These are phyloP conservation scores for Brachypterus glaber DNA, from an alignment of 2,888 invertebrate genomes.

Conservation along the genomic window DNA sequence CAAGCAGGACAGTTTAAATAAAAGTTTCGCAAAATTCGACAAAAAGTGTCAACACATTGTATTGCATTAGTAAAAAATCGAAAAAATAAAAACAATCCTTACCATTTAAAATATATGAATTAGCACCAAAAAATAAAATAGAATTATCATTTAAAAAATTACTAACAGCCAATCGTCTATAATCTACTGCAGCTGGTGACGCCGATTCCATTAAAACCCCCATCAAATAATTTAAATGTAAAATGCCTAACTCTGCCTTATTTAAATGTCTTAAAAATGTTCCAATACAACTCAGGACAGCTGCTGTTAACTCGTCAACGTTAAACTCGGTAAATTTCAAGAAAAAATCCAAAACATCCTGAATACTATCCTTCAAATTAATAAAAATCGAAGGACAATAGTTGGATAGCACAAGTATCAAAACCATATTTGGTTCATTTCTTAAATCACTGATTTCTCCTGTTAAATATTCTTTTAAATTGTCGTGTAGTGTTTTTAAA, in stretches of 20 bases:
- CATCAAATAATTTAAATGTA: slow-evolving; percentile 20
- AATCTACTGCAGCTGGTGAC: slow-evolving; percentile 28
- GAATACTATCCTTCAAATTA: slow-evolving; percentile 25
- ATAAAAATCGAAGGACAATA: slow-evolving; percentile 33
- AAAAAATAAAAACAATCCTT: too few species aligned
- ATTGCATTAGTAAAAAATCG: too few species aligned
- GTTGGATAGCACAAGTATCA: slow-evolving; percentile 23
- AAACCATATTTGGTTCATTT: too few species aligned
- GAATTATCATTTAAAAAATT: slow-evolving; percentile 26
- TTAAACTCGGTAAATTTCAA: slow-evolving; percentile 25
- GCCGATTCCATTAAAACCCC: slow-evolving; percentile 26
- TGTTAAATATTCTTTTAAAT: too few species aligned
- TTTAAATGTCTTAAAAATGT: slow-evolving; percentile 26
- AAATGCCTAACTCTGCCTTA: slow-evolving; percentile 23
- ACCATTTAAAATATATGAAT: slow-evolving; percentile 22
- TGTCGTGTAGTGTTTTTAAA: too few species aligned
- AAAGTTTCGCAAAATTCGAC: not conserved
- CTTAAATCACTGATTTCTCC: not conserved
- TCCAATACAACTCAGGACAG: slow-evolving; percentile 30
- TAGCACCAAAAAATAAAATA: slow-evolving; percentile 22
- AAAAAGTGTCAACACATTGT: too few species aligned
- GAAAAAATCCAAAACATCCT: slow-evolving; percentile 30
- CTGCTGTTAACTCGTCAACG: slow-evolving; percentile 32
- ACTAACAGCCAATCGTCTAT: slow-evolving; percentile 28
- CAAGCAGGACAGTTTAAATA: too few species aligned